A percentile compares a stretch with the other conserved stretches of the same genome.
Evolutionary conservation across 2,113 vertebrate genomes (phyloP).

Genomic region (Polyodon spathula): DNA sequence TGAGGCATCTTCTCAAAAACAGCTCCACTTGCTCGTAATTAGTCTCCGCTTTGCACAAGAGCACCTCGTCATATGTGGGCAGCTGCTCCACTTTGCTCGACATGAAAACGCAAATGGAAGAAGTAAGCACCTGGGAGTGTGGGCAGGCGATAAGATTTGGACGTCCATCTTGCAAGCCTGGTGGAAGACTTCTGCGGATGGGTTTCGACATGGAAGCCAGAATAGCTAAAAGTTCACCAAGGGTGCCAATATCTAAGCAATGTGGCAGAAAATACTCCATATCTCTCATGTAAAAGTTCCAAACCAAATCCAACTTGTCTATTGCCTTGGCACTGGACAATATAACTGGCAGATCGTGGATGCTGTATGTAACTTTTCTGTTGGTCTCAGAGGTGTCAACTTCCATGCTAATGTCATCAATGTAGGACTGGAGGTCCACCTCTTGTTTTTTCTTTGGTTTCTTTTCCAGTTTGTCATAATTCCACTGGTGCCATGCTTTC

Average conservation of each 20-base stretch:
- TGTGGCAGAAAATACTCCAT: conserved; percentile 35
- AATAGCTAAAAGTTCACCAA: conserved; percentile 39
- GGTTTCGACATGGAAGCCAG: no score
- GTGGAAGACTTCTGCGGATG: conserved; percentile 37
- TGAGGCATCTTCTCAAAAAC: conserved; percentile 59
- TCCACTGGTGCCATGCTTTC: background rate
- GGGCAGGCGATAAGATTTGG: conserved; percentile 64
- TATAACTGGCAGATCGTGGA: no score
- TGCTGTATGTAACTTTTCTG: no score
- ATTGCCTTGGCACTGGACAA: conserved; percentile 14
- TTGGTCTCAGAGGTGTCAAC: no score
- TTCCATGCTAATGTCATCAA: no score
- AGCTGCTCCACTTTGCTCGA: conserved; percentile 43
- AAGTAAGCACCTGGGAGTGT: conserved; percentile 47
- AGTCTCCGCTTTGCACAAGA: conserved; percentile 59
- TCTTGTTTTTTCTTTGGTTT: background rate
- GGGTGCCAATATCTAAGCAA: conserved; percentile 43
- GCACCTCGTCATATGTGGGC: conserved; percentile 58
- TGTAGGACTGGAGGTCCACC: background rate
- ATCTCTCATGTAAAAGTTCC: conserved; percentile 31
- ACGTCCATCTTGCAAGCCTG: conserved; percentile 37
- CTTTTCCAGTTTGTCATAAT: background rate
- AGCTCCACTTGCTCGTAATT: conserved; percentile 56
- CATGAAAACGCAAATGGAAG: conserved; percentile 56
- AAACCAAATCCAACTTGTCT: conserved; percentile 28